phyloP scores from a whole-genome alignment of 2,113 vertebrate genomes.

The Axis porcinus region DNA sequence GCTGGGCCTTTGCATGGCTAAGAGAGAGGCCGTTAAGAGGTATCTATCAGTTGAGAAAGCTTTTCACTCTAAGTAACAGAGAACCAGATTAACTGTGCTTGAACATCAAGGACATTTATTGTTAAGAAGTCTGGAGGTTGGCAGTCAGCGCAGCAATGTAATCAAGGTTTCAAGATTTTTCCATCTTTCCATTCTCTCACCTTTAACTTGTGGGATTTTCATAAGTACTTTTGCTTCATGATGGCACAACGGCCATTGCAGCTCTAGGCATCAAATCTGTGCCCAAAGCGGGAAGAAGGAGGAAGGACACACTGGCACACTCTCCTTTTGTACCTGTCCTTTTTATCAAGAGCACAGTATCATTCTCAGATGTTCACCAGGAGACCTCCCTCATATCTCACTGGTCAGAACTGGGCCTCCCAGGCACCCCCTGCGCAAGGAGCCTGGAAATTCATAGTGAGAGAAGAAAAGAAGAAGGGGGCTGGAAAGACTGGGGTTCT shows the following conservation, averaged over 20 bases:
- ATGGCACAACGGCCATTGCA: not conserved
- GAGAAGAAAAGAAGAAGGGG: accelerated
- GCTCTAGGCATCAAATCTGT: not conserved
- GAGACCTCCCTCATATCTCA: not conserved
- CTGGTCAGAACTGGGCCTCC: not conserved
- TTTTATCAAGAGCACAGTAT: not conserved
- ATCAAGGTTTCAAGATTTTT: not conserved
- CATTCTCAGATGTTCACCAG: not conserved
- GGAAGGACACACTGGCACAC: accelerated
- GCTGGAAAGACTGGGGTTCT: not conserved
- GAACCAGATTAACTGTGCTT: conserved; percentile 35
- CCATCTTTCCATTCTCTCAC: not conserved
- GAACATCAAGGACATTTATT: conserved; percentile 13
- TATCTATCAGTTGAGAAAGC: conserved; percentile 52
- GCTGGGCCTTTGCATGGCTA: conserved; percentile 36
- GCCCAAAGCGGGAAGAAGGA: not conserved
- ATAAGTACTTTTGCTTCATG: not conserved
- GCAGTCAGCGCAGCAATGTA: not conserved
- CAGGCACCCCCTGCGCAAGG: not conserved
- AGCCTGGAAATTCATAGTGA: not conserved
- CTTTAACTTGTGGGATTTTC: not conserved
- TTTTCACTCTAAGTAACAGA: conserved; percentile 63
- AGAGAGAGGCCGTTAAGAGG: conserved; percentile 50
- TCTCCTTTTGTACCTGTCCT: not conserved
- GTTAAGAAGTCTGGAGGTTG: not conserved